Evolutionary conservation across 2,888 invertebrate species (phyloP).

Genomic region (Lepidochitona cinerea): DNA sequence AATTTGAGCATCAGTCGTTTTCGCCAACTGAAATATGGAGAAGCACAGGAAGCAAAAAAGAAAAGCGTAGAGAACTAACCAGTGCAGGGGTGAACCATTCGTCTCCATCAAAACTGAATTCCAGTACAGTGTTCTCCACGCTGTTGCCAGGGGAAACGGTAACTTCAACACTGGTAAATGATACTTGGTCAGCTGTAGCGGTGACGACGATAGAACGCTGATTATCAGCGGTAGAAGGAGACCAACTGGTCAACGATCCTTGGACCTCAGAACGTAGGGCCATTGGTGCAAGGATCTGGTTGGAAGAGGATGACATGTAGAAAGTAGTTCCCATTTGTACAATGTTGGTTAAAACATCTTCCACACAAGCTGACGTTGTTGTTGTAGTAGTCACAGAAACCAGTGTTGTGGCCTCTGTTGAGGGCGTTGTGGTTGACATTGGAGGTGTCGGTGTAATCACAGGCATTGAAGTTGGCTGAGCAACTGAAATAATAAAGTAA

Average conservation of each 20-base stretch:
- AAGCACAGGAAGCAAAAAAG: too few species aligned
- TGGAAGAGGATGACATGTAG: background rate
- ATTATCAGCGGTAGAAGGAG: background rate
- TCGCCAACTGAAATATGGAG: too few species aligned
- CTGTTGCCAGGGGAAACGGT: background rate
- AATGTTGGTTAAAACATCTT: background rate
- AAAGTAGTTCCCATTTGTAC: background rate
- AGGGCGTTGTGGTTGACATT: background rate
- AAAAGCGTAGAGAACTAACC: background rate
- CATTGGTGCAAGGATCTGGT: background rate
- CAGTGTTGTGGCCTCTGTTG: background rate
- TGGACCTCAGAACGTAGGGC: background rate
- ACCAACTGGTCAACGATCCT: background rate
- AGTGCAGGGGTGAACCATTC: background rate
- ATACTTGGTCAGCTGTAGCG: background rate
- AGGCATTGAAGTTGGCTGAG: background rate
- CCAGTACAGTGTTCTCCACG: background rate
- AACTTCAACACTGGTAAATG: background rate
- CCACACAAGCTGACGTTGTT: background rate
- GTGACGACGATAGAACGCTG: background rate
- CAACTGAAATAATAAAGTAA: background rate
- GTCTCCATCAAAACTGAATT: background rate
- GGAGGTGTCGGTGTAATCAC: background rate
- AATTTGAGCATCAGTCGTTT: too few species aligned
- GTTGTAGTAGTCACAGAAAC: background rate